Evolutionary conservation across 2,797 vertebrate genomes (phyloP), one percentile per base, ranked within the genome.

Genomic region (Pterois miles): DNA sequence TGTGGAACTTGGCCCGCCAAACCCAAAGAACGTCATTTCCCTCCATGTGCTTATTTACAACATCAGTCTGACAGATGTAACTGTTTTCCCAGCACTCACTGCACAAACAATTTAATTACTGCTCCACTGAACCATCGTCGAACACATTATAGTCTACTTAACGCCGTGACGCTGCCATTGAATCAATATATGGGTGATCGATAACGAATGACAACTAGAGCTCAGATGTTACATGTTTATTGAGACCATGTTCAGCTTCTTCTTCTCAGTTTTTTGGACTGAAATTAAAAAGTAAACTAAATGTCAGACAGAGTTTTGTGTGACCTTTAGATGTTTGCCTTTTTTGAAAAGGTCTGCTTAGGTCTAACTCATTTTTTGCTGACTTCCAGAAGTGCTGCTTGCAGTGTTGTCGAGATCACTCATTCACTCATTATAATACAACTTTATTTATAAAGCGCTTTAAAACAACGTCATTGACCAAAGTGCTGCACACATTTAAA

Each of bases 71-170:
- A 63, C 60, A 65, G 74, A 84, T 75, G 43, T 48, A 69, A 56
- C 46, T 58, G 68, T 73, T 86, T 64, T 62, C 27, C 63, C 67
- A 22, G 56, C 16, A 8, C 43, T 76, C 56, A 9, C 29, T 27
- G 46, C 50, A 43, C 76, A 57, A 60, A 46, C 27, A 68, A 64
- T 82, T 65, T 60, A 72, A 81, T 90, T 81, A 74, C 14, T 1
- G 65, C 56, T 67, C 48, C 27, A 5, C 23, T 5, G 69, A 27
- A 29, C 63, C 65, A 31, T 48, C 60, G 31, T 5, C 34, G 16
- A 43, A 34, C 57, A 52, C 46, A 69, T 52, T 23, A 52, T 13
- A 7, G 16, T 65, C 20, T 13, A 13, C 46, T 48, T 6, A 18
- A 46, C 25, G 27, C 5, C 2, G 6, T 57, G 2, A 60, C 38